Base-by-base conservation (phyloP, 2,888 invertebrate species). In the Chloromyia formosa region DNA sequence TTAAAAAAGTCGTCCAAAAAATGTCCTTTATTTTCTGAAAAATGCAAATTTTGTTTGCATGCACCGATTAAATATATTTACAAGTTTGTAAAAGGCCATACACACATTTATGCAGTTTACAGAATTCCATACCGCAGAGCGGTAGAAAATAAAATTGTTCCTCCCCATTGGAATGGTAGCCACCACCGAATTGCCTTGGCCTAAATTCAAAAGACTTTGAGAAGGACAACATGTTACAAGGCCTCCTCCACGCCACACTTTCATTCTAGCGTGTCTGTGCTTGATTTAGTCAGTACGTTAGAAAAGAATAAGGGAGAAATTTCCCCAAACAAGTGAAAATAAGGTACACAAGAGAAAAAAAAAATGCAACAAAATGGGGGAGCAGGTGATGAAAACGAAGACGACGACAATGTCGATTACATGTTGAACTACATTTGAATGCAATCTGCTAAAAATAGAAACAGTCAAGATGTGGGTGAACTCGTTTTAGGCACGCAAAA, bases 161-260 rank as follows among this genome's bases (percentile, higher is more conserved):
- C 4, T 53, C 53, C n/a, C 9, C 53, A 14, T 3, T 16, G 16
- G 53, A 3, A 16, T 16, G 53, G 16, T 4, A 53, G 10, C 14
- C 4, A 53, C 53, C 53, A 53, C 53, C 53, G 16, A 53, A 53
- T 53, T 53, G 14, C 53, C 53, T 53, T 53, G 53, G 53, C 53
- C 53, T 53, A 12, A 14, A 53, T 53, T 10, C 16, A 16, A 16
- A 5, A 53, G 53, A 16, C n/a, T 53, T 53, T 16, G 16, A 16
- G 53, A 53, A 53, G 53, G 53, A 53, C 53, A 53, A 16, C 53
- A 53, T 16, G 16, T 53, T 53, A 53, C 53, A 53, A 53, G 53
- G 53, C 14, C 53, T 53, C 10, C 14, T 4, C 53, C 53, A 16
- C 14, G 27, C 27, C 27, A 35, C 27, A 35, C 27, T n/a, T 53